Percentiles rank a stretch among this genome's conserved stretches.
These are phyloP conservation scores for Sparidentex hasta DNA, from an alignment of 2,797 vertebrate species.

Conservation along the genomic window DNA sequence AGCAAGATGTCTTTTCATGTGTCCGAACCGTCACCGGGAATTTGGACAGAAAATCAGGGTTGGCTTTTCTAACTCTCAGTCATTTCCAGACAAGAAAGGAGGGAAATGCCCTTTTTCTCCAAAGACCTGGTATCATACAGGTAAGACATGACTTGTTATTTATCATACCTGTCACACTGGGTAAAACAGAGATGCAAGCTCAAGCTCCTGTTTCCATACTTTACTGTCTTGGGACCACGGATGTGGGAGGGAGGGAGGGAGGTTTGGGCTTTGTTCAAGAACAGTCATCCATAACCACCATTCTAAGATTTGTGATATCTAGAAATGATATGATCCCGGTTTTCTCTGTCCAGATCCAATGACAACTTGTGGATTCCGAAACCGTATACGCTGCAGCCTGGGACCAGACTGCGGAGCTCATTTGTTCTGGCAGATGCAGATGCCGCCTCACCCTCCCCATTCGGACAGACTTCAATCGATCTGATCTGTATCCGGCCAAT, in stretches of 20 bases:
- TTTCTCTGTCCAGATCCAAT: conserved; percentile 1
- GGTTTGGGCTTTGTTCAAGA: conserved; percentile 35
- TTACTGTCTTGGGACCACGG: conserved; percentile 46
- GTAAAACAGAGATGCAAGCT: conserved; percentile 31
- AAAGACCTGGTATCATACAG: conserved; percentile 66
- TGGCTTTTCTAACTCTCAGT: conserved; percentile 63
- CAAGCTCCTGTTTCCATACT: conserved; percentile 51
- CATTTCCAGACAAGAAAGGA: conserved; percentile 67
- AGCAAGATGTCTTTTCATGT: conserved; percentile 75
- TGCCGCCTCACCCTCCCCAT: too few species aligned
- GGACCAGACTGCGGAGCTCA: too few species aligned
- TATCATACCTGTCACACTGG: conserved; percentile 71
- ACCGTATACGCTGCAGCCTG: too few species aligned
- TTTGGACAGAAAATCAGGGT: conserved; percentile 73
- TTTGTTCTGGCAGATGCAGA: too few species aligned
- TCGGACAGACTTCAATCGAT: too few species aligned
- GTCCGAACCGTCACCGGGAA: conserved; percentile 72
- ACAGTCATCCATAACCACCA: conserved; percentile 46
- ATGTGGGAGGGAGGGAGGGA: not conserved
- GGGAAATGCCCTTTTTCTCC: conserved; percentile 65
- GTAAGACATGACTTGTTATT: conserved; percentile 73
- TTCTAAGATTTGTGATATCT: conserved; percentile 28
- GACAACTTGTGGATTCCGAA: conserved; percentile 1
- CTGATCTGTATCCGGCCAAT: too few species aligned
- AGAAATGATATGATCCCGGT: conserved; percentile 11